Percentiles rank a stretch among this genome's conserved stretches.
These are phyloP conservation scores for Himalopsyche tibetana DNA, from an alignment of 2,888 invertebrate species.

Conservation along the genomic window DNA sequence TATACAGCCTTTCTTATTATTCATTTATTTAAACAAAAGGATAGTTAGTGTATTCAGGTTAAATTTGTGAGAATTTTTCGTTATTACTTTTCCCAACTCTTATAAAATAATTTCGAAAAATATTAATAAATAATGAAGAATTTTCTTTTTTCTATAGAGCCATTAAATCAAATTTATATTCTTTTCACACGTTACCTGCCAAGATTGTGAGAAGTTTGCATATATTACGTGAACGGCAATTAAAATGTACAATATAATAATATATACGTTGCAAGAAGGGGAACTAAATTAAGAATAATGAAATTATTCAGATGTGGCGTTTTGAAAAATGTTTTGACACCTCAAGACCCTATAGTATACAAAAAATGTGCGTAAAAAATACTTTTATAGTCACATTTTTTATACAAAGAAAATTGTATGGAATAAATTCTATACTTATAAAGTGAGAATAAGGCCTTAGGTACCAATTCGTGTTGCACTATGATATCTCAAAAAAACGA, in stretches of 20 bases:
- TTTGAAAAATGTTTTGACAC: not conserved
- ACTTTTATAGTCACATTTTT: no score
- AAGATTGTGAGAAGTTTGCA: not conserved
- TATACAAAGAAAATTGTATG: no score
- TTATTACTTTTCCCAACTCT: not conserved
- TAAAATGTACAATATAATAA: not conserved
- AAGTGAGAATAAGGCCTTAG: no score
- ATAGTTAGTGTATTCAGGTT: no score
- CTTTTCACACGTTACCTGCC: conserved; percentile 10
- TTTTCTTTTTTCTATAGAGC: not conserved
- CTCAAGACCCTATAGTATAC: no score
- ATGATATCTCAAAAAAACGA: no score
- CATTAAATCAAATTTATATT: conserved; percentile 6
- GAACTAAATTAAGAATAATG: not conserved
- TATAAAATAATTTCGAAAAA: not conserved
- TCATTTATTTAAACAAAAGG: no score
- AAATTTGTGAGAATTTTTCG: not conserved
- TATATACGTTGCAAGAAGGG: not conserved
- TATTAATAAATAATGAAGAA: conserved; percentile 1
- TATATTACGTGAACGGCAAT: not conserved
- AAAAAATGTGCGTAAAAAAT: no score
- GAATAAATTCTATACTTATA: no score
- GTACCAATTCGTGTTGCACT: no score
- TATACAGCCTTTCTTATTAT: no score
- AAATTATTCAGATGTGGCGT: not conserved